Conservation (phyloP, 1,140 invertebrate species). For the Drosophila ficusphila region DNA sequence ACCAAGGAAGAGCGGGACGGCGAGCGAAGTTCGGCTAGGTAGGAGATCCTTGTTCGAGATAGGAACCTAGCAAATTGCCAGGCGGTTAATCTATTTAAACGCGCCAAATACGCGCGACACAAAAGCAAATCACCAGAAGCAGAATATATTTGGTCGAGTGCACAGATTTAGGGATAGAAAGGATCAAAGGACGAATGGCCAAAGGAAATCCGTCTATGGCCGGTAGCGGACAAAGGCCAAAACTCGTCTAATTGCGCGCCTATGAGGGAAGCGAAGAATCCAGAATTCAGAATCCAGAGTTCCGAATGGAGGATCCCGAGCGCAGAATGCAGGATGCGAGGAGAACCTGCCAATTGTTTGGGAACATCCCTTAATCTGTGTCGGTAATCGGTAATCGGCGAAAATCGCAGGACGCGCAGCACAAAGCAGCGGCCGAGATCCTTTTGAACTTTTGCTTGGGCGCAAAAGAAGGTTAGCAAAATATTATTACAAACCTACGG, state of each 20-base stretch:
- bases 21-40: conserved; percentile 11
- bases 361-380: conserved; percentile 83
- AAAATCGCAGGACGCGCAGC: conserved; percentile 32
- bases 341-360: conserved; percentile 46
- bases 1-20: neutral
- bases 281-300: conserved; percentile 6
- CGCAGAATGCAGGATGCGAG: conserved; percentile 5
- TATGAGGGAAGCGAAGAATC: conserved; percentile 50
- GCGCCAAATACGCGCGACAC: conserved; percentile 81
- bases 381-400: conserved; percentile 75
- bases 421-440: conserved; percentile 74
- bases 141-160: conserved; percentile 65
- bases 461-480: conserved; percentile 83
- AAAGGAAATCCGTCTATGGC: conserved; percentile 60
- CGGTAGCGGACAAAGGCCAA: conserved; percentile 58
- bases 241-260: conserved; percentile 80
- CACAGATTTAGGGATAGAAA: conserved; percentile 80
- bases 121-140: conserved; percentile 43
- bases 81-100: conserved; percentile 84
- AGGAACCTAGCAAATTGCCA: conserved; percentile 74
- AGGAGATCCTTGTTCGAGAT: conserved; percentile 53
- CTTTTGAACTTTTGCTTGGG: conserved; percentile 77
- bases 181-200: conserved; percentile 62
- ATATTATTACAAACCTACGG: conserved; percentile 83
- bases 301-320: conserved; percentile 13